Conservation (phyloP, 2,888 invertebrate genomes). For the Mythimna impura region DNA sequence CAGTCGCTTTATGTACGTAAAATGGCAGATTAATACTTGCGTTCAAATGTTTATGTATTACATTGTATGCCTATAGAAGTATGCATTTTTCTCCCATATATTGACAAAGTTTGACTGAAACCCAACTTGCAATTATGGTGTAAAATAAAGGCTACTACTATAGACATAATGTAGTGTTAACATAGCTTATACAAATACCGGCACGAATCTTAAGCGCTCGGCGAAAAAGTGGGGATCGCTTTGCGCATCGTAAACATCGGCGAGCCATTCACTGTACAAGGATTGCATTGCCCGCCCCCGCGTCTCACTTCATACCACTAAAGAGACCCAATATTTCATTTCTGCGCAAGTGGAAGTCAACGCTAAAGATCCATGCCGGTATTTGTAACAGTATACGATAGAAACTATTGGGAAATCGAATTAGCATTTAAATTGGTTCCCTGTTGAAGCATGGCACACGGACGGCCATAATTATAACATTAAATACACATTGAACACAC, state of each 20-base stretch:
- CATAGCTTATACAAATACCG: no score
- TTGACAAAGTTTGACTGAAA: neutral
- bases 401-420: conserved; percentile 11
- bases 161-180: neutral
- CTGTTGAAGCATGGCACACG: conserved; percentile 34
- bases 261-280: no score
- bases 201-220: no score
- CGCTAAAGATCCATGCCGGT: no score
- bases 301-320: no score
- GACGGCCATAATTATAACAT: conserved; percentile 21
- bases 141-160: conserved; percentile 2
- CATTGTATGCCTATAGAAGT: conserved; percentile 2
- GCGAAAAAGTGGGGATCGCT: no score
- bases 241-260: no score
- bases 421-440: conserved; percentile 24
- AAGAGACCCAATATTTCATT: no score
- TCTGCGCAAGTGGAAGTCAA: no score
- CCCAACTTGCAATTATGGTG: neutral
- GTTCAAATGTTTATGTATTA: conserved; percentile 35
- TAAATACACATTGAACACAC: conserved; percentile 36
- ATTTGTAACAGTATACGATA: neutral
- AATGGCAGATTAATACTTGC: conserved; percentile 58
- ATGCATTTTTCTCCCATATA: neutral
- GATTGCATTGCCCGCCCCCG: no score
- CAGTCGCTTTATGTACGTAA: conserved; percentile 58